Evolutionary conservation across 2,888 invertebrate genomes (phyloP).

Genomic region (Dynastes hyllus): DNA sequence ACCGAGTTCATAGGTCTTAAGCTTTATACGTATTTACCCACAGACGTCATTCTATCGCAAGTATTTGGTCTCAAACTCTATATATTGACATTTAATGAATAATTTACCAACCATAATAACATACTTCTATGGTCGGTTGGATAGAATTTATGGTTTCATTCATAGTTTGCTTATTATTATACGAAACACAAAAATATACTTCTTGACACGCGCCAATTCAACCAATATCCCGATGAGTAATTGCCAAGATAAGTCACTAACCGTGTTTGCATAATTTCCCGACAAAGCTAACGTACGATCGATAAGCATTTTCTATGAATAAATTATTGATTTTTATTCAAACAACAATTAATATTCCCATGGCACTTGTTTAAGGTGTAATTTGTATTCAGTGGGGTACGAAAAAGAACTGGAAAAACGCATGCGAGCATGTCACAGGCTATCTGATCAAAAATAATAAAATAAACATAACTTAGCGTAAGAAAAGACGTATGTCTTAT

Average conservation of each 20-base stretch:
- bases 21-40: too few relatives aligned
- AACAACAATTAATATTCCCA: slow-evolving; percentile 37
- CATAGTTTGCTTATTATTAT: too few relatives aligned
- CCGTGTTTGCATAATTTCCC: slow-evolving; percentile 28
- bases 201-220: slow-evolving; percentile 17
- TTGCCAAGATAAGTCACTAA: slow-evolving; percentile 12
- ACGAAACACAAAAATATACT: background rate
- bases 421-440: slow-evolving; percentile 3
- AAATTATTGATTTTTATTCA: slow-evolving; percentile 40
- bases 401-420: slow-evolving; percentile 13
- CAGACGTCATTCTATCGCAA: too few relatives aligned
- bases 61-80: too few relatives aligned
- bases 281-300: slow-evolving; percentile 9
- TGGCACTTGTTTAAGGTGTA: slow-evolving; percentile 22
- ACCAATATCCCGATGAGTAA: slow-evolving; percentile 20
- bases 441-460: slow-evolving; percentile 6
- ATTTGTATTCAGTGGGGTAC: slow-evolving; percentile 34
- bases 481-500: background rate
- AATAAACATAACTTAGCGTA: background rate
- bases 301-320: slow-evolving; percentile 40
- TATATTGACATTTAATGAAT: too few relatives aligned
- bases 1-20: too few relatives aligned
- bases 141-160: too few relatives aligned
- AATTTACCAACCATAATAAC: too few relatives aligned
- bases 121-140: too few relatives aligned